These are phyloP conservation scores for Apocrypta bakeri DNA, from an alignment of 1,140 invertebrate species.

Conservation along the genomic window DNA sequence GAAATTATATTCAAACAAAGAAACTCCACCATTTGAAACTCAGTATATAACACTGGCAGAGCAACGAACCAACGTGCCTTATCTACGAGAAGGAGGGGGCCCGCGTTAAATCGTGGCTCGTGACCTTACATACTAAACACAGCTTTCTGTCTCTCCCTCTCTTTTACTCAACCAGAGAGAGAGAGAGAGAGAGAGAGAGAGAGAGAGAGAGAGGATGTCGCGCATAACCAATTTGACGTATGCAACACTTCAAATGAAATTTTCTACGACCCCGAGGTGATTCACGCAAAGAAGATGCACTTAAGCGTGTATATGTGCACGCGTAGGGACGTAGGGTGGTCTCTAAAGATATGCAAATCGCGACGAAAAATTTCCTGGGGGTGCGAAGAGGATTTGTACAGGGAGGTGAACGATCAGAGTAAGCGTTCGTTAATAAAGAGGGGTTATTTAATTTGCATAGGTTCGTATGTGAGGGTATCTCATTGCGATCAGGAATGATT, in stretches of 20 bases:
- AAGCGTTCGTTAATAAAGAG: constrained; percentile 17
- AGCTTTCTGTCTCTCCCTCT: background rate
- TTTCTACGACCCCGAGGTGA: constrained; percentile 51
- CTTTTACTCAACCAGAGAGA: background rate
- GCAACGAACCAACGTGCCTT: constrained; percentile 16
- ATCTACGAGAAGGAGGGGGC: constrained; percentile 33
- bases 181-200: too few species aligned
- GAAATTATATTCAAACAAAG: background rate
- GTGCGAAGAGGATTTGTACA: background rate
- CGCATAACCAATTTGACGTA: constrained; percentile 61
- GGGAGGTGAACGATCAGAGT: background rate
- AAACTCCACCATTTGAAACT: background rate
- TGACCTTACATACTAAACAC: constrained; percentile 68
- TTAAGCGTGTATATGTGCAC: background rate
- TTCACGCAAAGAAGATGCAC: background rate
- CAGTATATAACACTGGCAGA: background rate
- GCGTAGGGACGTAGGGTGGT: background rate
- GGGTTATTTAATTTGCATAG: constrained; percentile 15
- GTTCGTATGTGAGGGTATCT: background rate
- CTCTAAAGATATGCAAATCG: constrained; percentile 35
- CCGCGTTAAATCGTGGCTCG: constrained; percentile 67
- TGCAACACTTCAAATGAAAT: constrained; percentile 64
- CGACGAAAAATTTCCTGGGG: background rate
- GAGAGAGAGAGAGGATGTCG: background rate
- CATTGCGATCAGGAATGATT: constrained; percentile 6